These are phyloP conservation scores for Yponomeuta sedellus DNA, from an alignment of 2,888 invertebrate genomes.

Conservation along the genomic window DNA sequence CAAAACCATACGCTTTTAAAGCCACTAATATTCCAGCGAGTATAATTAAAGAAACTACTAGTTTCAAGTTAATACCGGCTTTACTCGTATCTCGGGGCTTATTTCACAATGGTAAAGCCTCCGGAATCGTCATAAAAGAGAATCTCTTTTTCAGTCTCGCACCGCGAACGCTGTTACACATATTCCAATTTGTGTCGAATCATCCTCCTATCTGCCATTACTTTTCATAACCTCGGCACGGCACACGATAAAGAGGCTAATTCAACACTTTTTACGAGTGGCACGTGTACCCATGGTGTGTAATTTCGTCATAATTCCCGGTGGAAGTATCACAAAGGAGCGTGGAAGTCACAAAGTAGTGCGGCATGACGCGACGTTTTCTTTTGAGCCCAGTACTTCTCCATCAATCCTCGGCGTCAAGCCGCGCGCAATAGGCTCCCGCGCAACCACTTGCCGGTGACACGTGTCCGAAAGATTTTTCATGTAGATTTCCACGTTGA, in stretches of 20 bases:
- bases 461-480: constrained; percentile 51
- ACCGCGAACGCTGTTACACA: not conserved
- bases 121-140: not conserved
- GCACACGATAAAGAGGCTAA: constrained; percentile 26
- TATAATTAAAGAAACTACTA: not conserved
- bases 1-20: no score
- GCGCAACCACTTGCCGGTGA: constrained; percentile 27
- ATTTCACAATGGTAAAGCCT: not conserved
- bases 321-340: constrained; percentile 24
- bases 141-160: not conserved
- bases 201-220: constrained; percentile 1
- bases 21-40: not conserved
- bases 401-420: constrained; percentile 49
- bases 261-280: constrained; percentile 6
- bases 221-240: constrained; percentile 23
- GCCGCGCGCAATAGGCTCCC: constrained; percentile 29
- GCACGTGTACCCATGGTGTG: not conserved
- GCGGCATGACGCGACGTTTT: constrained; percentile 40
- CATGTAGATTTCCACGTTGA: constrained; percentile 46
- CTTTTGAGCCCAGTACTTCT: constrained; percentile 29
- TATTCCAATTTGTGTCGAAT: constrained; percentile 4
- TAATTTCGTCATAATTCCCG: constrained; percentile 7
- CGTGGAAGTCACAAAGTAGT: constrained; percentile 30
- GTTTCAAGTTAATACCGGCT: not conserved
- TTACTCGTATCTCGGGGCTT: not conserved